phyloP scores from a whole-genome alignment of 2,888 invertebrate genomes.

The Listrodromus nycthemerus region DNA sequence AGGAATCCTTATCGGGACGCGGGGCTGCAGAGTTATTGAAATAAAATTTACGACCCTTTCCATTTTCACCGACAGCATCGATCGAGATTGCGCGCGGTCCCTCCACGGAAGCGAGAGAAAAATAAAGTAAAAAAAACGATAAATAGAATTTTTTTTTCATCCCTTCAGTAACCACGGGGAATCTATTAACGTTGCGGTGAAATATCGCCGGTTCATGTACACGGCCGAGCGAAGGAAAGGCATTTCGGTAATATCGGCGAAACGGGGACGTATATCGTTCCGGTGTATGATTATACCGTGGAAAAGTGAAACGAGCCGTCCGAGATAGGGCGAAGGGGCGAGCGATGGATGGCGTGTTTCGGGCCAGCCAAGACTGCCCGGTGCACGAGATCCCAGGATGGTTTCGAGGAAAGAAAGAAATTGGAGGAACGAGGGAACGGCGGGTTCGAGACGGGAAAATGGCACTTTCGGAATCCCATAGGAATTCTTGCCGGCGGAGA shows the following conservation, averaged over 20 bases:
- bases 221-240: constrained; percentile 12
- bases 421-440: constrained; percentile 23
- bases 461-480: constrained; percentile 64
- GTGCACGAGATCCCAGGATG: constrained; percentile 25
- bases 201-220: not conserved
- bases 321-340: constrained; percentile 18
- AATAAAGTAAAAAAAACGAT: not conserved
- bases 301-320: constrained; percentile 33
- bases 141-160: constrained; percentile 5
- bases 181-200: constrained; percentile 18
- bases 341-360: constrained; percentile 43
- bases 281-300: constrained; percentile 38
- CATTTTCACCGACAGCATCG: constrained; percentile 14
- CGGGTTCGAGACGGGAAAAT: constrained; percentile 45
- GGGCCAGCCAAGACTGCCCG: constrained; percentile 11
- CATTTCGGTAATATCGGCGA: constrained; percentile 48
- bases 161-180: not conserved
- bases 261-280: constrained; percentile 30
- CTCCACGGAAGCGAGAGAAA: not conserved
- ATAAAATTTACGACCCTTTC: constrained; percentile 54
- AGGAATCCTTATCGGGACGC: constrained; percentile 21
- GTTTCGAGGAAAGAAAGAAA: constrained; percentile 33
- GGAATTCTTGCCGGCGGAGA: constrained; percentile 56
- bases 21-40: not conserved
- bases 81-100: constrained; percentile 31